Conservation (phyloP, 1,140 invertebrate species). For the Tigriopus japonicus region DNA sequence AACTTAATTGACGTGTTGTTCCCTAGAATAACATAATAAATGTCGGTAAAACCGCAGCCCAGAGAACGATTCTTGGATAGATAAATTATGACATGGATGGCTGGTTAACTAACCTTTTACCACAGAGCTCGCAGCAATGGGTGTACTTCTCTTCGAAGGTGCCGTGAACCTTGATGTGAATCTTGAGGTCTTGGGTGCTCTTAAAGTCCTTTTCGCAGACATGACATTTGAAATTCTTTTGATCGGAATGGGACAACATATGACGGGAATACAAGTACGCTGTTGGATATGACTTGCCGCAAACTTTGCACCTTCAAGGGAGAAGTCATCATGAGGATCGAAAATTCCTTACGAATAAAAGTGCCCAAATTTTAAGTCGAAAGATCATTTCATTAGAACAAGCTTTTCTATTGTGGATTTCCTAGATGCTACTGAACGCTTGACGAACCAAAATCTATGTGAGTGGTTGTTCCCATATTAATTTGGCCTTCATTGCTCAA, state of each 20-base stretch:
- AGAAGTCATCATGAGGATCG: too few relatives aligned
- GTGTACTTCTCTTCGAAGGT: slow-evolving; percentile 8
- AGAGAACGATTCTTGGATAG: background rate
- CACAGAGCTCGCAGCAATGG: slow-evolving; percentile 11
- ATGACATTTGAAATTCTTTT: slow-evolving; percentile 48
- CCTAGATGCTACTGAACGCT: too few relatives aligned
- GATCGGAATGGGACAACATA: background rate
- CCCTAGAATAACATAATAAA: background rate
- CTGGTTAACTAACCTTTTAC: background rate
- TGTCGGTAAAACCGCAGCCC: background rate
- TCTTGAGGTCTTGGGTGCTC: slow-evolving; percentile 66
- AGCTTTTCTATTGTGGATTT: too few relatives aligned
- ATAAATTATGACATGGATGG: background rate
- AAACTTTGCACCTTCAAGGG: slow-evolving; percentile 8
- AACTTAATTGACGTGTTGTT: too few relatives aligned
- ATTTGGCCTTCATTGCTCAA: too few relatives aligned
- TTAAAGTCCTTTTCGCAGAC: slow-evolving; percentile 51
- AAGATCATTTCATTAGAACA: too few relatives aligned
- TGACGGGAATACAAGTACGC: background rate
- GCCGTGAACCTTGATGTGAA: slow-evolving; percentile 34
- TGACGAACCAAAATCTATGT: too few relatives aligned
- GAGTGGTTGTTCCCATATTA: too few relatives aligned
- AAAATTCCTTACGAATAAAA: too few relatives aligned
- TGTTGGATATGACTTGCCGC: slow-evolving; percentile 1
- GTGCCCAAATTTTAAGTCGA: too few relatives aligned